Percentiles rank a stretch among this genome's conserved stretches.
phyloP scores from a whole-genome alignment of 2,113 vertebrate species.

The Atherinomorus stipes region DNA sequence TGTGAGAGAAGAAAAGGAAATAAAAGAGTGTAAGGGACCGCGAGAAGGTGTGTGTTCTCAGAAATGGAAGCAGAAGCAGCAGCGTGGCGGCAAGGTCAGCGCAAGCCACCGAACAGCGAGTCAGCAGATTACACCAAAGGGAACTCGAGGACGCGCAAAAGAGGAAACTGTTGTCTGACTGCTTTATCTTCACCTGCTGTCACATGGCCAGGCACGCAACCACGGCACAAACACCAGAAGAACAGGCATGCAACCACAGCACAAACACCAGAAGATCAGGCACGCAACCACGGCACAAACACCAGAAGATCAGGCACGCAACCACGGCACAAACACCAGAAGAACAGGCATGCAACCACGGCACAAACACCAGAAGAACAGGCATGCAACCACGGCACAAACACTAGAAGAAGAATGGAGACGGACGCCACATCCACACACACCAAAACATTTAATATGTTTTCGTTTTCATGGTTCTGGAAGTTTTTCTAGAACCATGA shows the following conservation, averaged over 20 bases:
- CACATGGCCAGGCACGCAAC: not conserved
- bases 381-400: not conserved
- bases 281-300: not conserved
- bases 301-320: constrained; percentile 17
- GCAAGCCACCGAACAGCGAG: constrained; percentile 26
- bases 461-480: no score
- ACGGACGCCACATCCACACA: no score
- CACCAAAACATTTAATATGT: no score
- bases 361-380: no score
- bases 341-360: constrained; percentile 21
- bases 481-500: no score
- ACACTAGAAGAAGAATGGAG: constrained; percentile 23
- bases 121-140: constrained; percentile 60
- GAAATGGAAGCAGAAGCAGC: constrained; percentile 67
- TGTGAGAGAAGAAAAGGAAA: constrained; percentile 55
- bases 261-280: constrained; percentile 12
- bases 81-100: constrained; percentile 45
- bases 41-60: constrained; percentile 63
- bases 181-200: constrained; percentile 56
- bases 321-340: constrained; percentile 10
- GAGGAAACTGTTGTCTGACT: constrained; percentile 42
- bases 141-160: constrained; percentile 46
- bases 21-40: constrained; percentile 24
- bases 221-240: constrained; percentile 10
- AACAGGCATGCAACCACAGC: constrained; percentile 12